Evolutionary conservation across 2,888 invertebrate species (phyloP).

Genomic region (Saturnia japonica): DNA sequence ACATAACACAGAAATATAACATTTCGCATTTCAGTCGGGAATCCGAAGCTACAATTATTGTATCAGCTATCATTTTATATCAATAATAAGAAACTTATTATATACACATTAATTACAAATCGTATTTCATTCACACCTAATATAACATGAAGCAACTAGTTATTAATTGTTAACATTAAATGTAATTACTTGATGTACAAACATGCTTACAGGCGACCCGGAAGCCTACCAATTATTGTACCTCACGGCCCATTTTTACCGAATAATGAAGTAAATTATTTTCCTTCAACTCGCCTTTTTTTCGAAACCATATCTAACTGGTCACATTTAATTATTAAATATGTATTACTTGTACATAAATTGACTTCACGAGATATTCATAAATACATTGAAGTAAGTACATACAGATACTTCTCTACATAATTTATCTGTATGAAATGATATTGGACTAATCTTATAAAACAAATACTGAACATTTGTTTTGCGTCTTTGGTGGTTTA

Average conservation of each 20-base stretch:
- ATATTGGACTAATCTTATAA: too few species aligned
- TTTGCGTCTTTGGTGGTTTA: too few species aligned
- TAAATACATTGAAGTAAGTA: too few species aligned
- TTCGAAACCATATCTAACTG: conserved; percentile 57
- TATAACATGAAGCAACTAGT: conserved; percentile 35
- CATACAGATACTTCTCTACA: neutral
- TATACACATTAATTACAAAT: neutral
- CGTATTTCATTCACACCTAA: too few species aligned
- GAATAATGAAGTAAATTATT: conserved; percentile 63
- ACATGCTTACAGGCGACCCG: conserved; percentile 36
- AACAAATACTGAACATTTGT: too few species aligned
- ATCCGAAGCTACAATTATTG: too few species aligned
- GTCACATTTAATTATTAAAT: conserved; percentile 33
- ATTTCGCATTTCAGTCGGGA: neutral
- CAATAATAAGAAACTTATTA: too few species aligned
- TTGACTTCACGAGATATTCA: neutral
- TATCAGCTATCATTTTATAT: too few species aligned
- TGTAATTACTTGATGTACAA: conserved; percentile 59
- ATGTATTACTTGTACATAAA: neutral
- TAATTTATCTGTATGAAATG: too few species aligned
- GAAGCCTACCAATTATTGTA: conserved; percentile 54
- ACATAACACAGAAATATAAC: too few species aligned
- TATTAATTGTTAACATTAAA: conserved; percentile 58
- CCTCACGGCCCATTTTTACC: conserved; percentile 44
- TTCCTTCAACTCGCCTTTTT: conserved; percentile 54